A percentile compares a stretch with the other conserved stretches of the same genome.
These are phyloP conservation scores for Xylocampa areola DNA, from an alignment of 2,888 invertebrate species.

Conservation along the genomic window DNA sequence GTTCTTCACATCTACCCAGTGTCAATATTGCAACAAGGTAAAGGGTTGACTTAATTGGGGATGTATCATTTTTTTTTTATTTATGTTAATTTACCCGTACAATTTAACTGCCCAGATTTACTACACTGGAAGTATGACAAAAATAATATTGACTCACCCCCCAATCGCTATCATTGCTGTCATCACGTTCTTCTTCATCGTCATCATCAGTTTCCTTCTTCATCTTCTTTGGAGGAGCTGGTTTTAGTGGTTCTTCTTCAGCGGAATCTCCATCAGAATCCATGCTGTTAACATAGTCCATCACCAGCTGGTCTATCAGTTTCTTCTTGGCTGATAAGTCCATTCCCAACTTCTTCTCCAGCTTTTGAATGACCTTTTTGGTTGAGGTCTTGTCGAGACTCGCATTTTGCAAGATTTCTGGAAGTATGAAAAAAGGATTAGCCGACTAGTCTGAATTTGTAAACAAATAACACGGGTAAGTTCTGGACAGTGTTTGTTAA, in stretches of 20 bases:
- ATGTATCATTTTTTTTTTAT: no score
- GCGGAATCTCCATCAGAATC: constrained; percentile 60
- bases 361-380: constrained; percentile 96
- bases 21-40: no score
- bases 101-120: no score
- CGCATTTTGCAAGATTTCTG: constrained; percentile 96
- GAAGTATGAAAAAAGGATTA: constrained; percentile 40
- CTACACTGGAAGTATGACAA: no score
- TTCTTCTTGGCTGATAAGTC: constrained; percentile 94
- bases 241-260: constrained; percentile 19
- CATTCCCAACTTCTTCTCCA: constrained; percentile 94
- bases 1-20: no score
- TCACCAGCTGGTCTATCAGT: constrained; percentile 96
- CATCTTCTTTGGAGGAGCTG: constrained; percentile 2
- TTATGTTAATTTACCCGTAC: no score
- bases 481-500: no score
- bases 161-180: constrained; percentile 46
- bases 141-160: constrained; percentile 38
- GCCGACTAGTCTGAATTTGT: no score
- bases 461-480: no score
- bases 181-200: constrained; percentile 67
- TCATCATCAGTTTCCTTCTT: constrained; percentile 53
- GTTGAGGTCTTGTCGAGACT: constrained; percentile 95
- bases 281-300: constrained; percentile 91
- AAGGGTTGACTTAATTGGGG: no score